A percentile compares a stretch with the other conserved stretches of the same genome.
phyloP scores from a whole-genome alignment of 2,888 invertebrate species.

The Nysson spinosus region DNA sequence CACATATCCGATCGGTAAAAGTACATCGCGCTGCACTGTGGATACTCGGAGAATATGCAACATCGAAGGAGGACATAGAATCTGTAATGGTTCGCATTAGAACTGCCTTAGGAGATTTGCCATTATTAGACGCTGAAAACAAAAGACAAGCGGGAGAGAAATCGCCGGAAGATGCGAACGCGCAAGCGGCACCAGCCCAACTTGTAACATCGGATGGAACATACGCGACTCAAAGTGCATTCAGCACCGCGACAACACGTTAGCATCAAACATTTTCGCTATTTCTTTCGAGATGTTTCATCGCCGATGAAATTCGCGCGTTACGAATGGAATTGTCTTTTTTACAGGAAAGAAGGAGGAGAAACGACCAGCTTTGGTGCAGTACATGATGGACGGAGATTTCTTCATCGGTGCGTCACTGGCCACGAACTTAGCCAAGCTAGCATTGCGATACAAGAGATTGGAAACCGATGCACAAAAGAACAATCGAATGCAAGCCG shows the following conservation, averaged over 20 bases:
- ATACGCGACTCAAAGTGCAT: slow-evolving; percentile 98
- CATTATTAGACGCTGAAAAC: slow-evolving; percentile 82
- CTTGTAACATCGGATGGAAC: slow-evolving; percentile 99
- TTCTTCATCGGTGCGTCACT: slow-evolving; percentile 97
- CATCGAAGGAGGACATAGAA: slow-evolving; percentile 86
- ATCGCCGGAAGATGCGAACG: slow-evolving; percentile 77
- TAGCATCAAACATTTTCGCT: slow-evolving; percentile 26
- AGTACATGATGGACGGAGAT: slow-evolving; percentile 95
- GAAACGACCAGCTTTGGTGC: slow-evolving; percentile 88
- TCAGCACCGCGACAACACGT: slow-evolving; percentile 85
- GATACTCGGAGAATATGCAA: slow-evolving; percentile 98
- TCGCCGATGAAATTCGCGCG: neutral
- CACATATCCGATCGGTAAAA: slow-evolving; percentile 92
- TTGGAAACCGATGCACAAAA: slow-evolving; percentile 67
- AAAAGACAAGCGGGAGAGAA: slow-evolving; percentile 86
- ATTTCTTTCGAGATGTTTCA: neutral
- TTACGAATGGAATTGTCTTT: neutral
- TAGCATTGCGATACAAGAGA: slow-evolving; percentile 82
- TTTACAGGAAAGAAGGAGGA: slow-evolving; percentile 80
- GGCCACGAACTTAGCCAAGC: slow-evolving; percentile 93
- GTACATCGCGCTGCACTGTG: slow-evolving; percentile 96
- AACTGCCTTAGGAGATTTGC: slow-evolving; percentile 82
- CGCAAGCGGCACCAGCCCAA: slow-evolving; percentile 78
- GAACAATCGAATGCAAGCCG: slow-evolving; percentile 83
- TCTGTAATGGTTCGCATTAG: slow-evolving; percentile 88